Evolutionary conservation across 2,113 vertebrate species (phyloP).

Genomic region (Pterophyllum scalare): DNA sequence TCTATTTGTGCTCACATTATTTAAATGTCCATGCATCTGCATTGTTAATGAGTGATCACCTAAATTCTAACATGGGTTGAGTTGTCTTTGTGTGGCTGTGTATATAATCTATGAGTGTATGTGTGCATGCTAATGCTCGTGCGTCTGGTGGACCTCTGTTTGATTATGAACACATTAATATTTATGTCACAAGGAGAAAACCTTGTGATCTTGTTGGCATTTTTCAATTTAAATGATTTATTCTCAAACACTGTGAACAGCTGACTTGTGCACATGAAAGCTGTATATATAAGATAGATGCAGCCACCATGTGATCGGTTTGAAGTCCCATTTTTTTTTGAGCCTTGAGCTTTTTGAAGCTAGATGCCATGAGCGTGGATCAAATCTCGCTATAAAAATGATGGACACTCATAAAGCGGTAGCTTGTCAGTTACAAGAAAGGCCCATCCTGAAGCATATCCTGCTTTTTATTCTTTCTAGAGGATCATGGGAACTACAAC

Average conservation of each 20-base stretch:
- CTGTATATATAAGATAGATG: background rate
- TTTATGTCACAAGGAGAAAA: conserved; percentile 1
- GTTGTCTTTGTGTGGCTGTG: conserved; percentile 1
- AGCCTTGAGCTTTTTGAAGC: background rate
- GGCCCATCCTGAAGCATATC: background rate
- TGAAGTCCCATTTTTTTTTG: background rate
- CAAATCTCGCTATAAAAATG: background rate
- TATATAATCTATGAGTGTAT: background rate
- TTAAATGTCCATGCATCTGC: conserved; percentile 21
- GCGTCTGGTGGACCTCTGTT: background rate
- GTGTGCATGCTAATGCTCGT: conserved; percentile 19
- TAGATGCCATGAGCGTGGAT: background rate
- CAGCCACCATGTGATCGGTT: background rate
- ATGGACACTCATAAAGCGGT: background rate
- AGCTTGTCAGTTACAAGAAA: background rate
- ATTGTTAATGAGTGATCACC: conserved; percentile 2
- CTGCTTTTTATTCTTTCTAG: background rate
- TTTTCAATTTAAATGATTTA: background rate
- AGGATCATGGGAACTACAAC: background rate
- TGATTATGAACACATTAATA: background rate
- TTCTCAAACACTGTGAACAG: background rate
- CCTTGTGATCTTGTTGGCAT: conserved; percentile 6
- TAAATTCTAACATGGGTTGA: conserved; percentile 1
- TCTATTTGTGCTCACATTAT: conserved; percentile 1
- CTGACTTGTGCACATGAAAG: background rate